These are phyloP conservation scores for Drosophila fungiperda DNA, from an alignment of 2,888 invertebrate genomes.

Conservation along the genomic window DNA sequence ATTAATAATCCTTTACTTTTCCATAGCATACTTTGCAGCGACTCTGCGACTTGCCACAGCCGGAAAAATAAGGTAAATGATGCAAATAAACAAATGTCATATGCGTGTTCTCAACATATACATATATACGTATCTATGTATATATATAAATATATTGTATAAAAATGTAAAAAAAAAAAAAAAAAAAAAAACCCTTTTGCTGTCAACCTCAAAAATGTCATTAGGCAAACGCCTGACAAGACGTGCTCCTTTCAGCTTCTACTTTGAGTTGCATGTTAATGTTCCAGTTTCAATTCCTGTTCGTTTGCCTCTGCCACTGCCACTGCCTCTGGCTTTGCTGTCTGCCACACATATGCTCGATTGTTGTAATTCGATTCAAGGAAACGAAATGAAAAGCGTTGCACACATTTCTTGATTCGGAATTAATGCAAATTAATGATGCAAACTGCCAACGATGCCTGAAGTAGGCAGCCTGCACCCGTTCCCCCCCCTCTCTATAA, in stretches of 20 bases:
- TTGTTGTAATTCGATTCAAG: slow-evolving; percentile 76
- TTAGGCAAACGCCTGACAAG: slow-evolving; percentile 71
- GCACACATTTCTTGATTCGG: slow-evolving; percentile 83
- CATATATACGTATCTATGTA: not conserved
- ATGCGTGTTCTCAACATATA: slow-evolving; percentile 58
- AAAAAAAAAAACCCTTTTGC: slow-evolving; percentile 67
- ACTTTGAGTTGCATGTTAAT: not conserved
- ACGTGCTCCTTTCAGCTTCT: slow-evolving; percentile 63
- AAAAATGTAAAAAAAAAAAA: slow-evolving; percentile 16
- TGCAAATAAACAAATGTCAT: slow-evolving; percentile 83
- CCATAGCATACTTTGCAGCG: slow-evolving; percentile 69
- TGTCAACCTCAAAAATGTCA: slow-evolving; percentile 84
- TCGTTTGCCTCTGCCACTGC: slow-evolving; percentile 5
- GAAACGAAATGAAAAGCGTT: slow-evolving; percentile 59
- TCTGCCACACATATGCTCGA: slow-evolving; percentile 74
- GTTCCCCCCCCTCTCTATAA: not conserved
- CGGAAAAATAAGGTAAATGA: slow-evolving; percentile 77
- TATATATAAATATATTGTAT: not conserved
- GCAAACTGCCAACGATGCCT: slow-evolving; percentile 46
- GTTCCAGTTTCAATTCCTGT: slow-evolving; percentile 7
- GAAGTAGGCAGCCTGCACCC: slow-evolving; percentile 29
- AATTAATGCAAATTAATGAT: slow-evolving; percentile 85
- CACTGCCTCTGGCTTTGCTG: slow-evolving; percentile 17
- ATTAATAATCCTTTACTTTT: slow-evolving; percentile 82
- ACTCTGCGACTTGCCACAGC: slow-evolving; percentile 18